These are phyloP conservation scores for Chrysolina haemoptera DNA, from an alignment of 2,888 invertebrate genomes.

Conservation along the genomic window DNA sequence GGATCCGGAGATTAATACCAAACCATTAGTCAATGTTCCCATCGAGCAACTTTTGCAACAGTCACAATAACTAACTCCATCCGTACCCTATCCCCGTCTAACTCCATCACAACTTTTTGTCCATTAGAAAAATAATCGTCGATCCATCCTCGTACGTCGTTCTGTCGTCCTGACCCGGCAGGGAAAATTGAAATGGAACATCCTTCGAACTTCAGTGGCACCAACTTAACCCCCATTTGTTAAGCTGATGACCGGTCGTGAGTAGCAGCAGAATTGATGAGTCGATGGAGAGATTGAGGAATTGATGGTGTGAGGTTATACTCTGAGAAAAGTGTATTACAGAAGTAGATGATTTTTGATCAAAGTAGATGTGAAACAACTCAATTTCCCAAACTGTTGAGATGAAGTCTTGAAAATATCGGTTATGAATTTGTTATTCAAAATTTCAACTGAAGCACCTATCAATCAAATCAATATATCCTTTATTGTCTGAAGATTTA, in stretches of 20 bases:
- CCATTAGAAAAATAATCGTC: constrained; percentile 41
- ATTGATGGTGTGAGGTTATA: constrained; percentile 28
- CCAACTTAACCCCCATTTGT: constrained; percentile 45
- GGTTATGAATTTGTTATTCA: too few species aligned
- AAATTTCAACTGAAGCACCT: too few species aligned
- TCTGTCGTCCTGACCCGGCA: constrained; percentile 29
- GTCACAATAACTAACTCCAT: constrained; percentile 17
- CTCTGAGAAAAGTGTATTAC: constrained; percentile 27
- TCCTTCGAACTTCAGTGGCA: constrained; percentile 41
- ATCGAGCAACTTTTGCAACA: constrained; percentile 18
- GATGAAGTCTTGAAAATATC: too few species aligned
- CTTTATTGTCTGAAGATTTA: too few species aligned
- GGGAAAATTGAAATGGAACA: constrained; percentile 40
- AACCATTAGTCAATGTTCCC: constrained; percentile 19
- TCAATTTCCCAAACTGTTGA: too few species aligned
- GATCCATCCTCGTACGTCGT: constrained; percentile 38
- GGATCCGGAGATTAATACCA: constrained; percentile 11
- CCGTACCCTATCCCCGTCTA: constrained; percentile 32
- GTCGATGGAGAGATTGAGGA: constrained; percentile 23
- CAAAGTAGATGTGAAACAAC: too few species aligned
- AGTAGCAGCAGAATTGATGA: constrained; percentile 43
- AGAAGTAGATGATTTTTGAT: too few species aligned
- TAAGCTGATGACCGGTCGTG: constrained; percentile 43
- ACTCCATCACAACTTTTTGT: constrained; percentile 41
- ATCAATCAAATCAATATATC: too few species aligned